Conservation (phyloP, 2,797 vertebrate species). For the Clarias fuscus region DNA sequence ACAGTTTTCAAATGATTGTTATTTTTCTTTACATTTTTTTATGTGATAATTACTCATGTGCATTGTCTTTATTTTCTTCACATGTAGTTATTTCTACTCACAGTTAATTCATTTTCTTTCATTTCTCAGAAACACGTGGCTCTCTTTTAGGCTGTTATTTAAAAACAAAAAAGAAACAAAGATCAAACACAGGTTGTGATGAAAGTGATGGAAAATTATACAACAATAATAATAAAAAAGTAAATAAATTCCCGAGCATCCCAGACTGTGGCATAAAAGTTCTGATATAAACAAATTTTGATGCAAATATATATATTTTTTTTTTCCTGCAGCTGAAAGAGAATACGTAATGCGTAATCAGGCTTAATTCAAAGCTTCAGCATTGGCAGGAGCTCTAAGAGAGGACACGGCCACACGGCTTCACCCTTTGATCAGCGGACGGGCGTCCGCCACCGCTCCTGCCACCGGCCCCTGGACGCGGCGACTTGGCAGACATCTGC, state of each 20-base stretch:
- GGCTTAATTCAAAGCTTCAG: conserved; percentile 34
- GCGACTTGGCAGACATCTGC: conserved; percentile 69
- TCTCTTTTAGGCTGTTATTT: not conserved
- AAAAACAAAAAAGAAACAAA: not conserved
- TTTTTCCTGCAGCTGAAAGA: conserved; percentile 3
- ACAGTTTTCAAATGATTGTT: not conserved
- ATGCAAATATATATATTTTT: not conserved
- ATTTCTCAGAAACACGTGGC: not conserved
- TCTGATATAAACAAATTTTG: not conserved
- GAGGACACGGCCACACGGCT: conserved; percentile 39
- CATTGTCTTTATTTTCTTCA: not conserved
- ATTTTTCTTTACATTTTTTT: not conserved
- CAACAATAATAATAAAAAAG: not conserved
- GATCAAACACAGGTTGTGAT: not conserved
- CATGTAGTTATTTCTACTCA: not conserved
- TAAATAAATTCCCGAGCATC: not conserved
- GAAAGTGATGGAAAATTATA: not conserved
- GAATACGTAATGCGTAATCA: conserved; percentile 30
- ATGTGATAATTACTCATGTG: not conserved
- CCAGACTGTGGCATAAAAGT: not conserved
- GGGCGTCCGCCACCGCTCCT: conserved; percentile 54
- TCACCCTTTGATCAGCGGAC: conserved; percentile 68
- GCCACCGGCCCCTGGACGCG: conserved; percentile 58
- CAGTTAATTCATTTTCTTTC: not conserved
- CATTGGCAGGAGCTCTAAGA: conserved; percentile 33